Base-by-base conservation (phyloP, 2,113 vertebrate genomes). In the Butastur rufipennis region DNA sequence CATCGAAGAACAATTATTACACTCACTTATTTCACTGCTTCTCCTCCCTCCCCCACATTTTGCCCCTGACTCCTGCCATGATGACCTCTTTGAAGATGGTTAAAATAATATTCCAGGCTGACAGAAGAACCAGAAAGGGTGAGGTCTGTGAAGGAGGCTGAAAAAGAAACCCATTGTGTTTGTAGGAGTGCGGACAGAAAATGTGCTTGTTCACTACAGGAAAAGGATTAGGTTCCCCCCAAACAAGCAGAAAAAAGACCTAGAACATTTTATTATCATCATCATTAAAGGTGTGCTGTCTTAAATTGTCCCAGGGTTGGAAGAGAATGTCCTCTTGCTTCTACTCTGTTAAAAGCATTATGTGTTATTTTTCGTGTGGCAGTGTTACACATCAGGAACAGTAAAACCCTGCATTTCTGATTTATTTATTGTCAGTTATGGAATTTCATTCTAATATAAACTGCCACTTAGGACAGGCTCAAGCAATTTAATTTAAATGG, bases 21-120 rank as follows among this genome's bases (percentile, higher is more conserved):
- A 85, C 78, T 68, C 97, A 95, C 97, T 95, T 84, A 81, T 97
- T 98, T 79, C 98, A 62, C 16, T 77, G 36, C 40, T 95, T 87
- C 56, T 87, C 16, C 13, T 65, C 13, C 38, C 25, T 84, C 61
- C 73, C 75, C 88, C 63, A 67, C 45, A 25, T 84, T 86, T 92
- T 74, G 29, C 26, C 36, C 36, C 47, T 47, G 43, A 53, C 36
- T 55, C 40, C 31, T 96, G 77, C 94, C 81, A 83, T 86, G 23
- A 62, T 97, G 97, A 98, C 97, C 96, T 80, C 95, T 85, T 59
- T 88, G 97, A 98, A 98, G 97, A 98, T 97, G 97, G 98, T 98
- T 98, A 98, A 98, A 98, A 98, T 97, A 97, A 98, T 98, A 97
- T 95, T 96, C 91, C 74, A 95, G 96, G 72, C 90, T 95, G 91